Evolutionary conservation across 2,113 vertebrate genomes (phyloP), one percentile per base, ranked within the genome.

Genomic region (Galbula dea): DNA sequence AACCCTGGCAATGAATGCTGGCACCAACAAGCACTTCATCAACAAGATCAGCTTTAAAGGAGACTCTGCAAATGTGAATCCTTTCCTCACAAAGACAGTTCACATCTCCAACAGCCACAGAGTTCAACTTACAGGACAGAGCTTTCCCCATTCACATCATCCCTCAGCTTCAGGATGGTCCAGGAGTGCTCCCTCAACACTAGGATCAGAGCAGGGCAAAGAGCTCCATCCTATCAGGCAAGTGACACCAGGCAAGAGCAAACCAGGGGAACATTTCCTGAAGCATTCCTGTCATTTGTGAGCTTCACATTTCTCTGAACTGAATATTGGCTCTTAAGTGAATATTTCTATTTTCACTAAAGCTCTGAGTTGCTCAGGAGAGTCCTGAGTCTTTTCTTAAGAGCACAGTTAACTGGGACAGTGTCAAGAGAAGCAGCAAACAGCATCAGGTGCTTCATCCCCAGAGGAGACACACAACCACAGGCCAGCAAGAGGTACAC

Each of bases 401-500:
- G 45, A 85, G 36, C 3, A 1, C 41, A 69, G n/a, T 55, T 61
- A 90, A 52, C 7, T 17, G 10, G 49, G 45, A 72, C 76, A 58
- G 27, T 3, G 7, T 13, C 37, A 45, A 68, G 30, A 82, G 69
- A 81, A 89, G 74, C 41, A 84, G 92, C 57, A 68, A 85, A 73
- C 6, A 65, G 49, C 36, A 79, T 19, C 62, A 69, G 55, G 11
- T 55, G 63, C 39, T 79, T 18, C 52, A 61, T 72, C 71, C 81
- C 61, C 74, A 84, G 46, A 66, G 71, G 74, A 57, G 9, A 89
- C 39, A 41, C 37, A 67, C 46, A 87, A 24, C 89, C 96, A 85
- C 89, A 92, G 86, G 62, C 49, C 90, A 89, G 77, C 51, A 78
- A 5, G 10, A 68, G 74, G 62, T 79, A 41, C 7, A 13, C 6